These are phyloP conservation scores for Pyrgilauda ruficollis DNA, from an alignment of 2,113 vertebrate genomes.

Conservation along the genomic window DNA sequence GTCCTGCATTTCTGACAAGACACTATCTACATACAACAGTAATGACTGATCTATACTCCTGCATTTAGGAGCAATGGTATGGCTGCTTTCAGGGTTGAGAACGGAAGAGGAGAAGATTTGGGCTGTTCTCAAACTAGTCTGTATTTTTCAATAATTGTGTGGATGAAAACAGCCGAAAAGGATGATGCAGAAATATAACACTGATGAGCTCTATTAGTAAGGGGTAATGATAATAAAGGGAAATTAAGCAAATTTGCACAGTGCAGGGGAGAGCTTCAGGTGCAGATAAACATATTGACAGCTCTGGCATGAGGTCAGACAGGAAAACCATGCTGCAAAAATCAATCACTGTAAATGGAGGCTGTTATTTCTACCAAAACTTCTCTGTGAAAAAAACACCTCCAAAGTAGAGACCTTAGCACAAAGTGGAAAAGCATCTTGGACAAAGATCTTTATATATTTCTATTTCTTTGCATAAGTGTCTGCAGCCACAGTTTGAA, in stretches of 20 bases:
- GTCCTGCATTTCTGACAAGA: background rate
- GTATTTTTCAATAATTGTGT: background rate
- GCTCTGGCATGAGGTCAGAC: background rate
- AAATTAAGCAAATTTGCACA: background rate
- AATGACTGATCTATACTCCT: background rate
- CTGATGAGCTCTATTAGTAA: background rate
- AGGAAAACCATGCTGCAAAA: background rate
- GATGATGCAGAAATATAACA: background rate
- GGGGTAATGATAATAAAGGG: background rate
- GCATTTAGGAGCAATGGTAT: background rate
- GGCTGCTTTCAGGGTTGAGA: background rate
- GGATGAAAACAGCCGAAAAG: background rate
- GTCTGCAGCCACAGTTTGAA: background rate
- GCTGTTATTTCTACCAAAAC: background rate
- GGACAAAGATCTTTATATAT: background rate
- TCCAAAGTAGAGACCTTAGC: background rate
- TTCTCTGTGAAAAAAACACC: background rate
- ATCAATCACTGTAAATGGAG: background rate
- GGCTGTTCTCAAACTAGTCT: background rate
- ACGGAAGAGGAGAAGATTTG: background rate
- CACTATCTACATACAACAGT: background rate
- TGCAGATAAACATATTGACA: background rate
- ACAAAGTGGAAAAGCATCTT: background rate
- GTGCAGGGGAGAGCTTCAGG: background rate
- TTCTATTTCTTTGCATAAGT: background rate